Evolutionary conservation across 2,113 vertebrate species (phyloP).

Genomic region (Ramphastos sulfuratus): DNA sequence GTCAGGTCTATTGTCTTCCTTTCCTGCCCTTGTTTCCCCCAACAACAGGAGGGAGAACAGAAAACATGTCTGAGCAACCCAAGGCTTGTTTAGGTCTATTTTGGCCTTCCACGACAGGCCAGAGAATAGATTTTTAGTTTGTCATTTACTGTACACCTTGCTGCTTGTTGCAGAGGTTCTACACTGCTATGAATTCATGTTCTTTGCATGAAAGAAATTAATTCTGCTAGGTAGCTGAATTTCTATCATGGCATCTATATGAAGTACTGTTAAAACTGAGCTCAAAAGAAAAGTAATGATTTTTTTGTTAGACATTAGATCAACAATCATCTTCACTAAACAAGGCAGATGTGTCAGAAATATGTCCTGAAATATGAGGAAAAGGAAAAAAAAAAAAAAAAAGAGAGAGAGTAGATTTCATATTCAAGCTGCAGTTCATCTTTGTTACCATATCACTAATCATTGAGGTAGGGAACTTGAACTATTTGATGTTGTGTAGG

Average conservation of each 20-base stretch:
- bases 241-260: not conserved
- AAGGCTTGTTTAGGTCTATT: too few species aligned
- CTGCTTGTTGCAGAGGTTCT: not conserved
- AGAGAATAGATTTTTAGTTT: not conserved
- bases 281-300: not conserved
- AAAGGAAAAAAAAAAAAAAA: fast-evolving
- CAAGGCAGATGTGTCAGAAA: not conserved
- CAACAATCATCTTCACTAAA: not conserved
- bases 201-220: not conserved
- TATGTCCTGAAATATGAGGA: fast-evolving
- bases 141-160: not conserved
- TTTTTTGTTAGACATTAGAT: not conserved
- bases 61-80: too few species aligned
- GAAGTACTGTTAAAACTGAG: not conserved
- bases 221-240: not conserved
- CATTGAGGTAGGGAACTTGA: not conserved
- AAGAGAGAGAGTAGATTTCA: not conserved
- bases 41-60: too few species aligned
- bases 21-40: too few species aligned
- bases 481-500: not conserved
- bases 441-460: not conserved
- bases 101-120: too few species aligned
- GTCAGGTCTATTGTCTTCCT: too few species aligned
- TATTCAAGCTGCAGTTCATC: not conserved
- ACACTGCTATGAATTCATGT: not conserved